Percentiles rank a stretch among this genome's conserved stretches.
Evolutionary conservation across 2,797 vertebrate species (phyloP).

Genomic region (Siniperca obscura): DNA sequence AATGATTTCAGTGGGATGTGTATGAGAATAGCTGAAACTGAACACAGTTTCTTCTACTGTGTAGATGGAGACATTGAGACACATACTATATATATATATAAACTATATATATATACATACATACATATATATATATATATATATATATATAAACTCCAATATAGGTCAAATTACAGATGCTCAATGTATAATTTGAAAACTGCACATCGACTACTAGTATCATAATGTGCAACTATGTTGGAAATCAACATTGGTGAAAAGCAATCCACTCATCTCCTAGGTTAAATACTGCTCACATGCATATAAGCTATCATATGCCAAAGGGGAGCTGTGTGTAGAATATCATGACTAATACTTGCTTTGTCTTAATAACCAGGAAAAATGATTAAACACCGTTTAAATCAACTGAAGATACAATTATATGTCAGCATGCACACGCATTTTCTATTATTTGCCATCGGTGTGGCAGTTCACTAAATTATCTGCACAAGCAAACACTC

Average conservation of each 20-base stretch:
- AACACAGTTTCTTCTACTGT: not conserved
- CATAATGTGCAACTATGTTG: not conserved
- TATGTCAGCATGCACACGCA: slow-evolving; percentile 50
- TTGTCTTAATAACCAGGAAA: not conserved
- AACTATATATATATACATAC: too few species aligned
- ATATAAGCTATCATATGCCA: not conserved
- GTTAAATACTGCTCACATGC: not conserved
- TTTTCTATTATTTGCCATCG: slow-evolving; percentile 14
- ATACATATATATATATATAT: too few species aligned
- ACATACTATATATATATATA: not conserved
- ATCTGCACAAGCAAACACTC: slow-evolving; percentile 43
- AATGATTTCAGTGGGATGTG: slow-evolving; percentile 12
- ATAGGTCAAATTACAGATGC: not conserved
- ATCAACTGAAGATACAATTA: not conserved
- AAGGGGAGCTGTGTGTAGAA: not conserved
- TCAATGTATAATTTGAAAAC: not conserved
- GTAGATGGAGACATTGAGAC: slow-evolving; percentile 28
- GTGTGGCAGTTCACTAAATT: slow-evolving; percentile 11
- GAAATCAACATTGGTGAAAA: not conserved
- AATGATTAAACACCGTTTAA: not conserved
- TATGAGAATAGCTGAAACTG: slow-evolving; percentile 50
- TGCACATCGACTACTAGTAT: not conserved
- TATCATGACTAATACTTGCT: not conserved
- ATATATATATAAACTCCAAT: not conserved
- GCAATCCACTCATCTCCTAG: not conserved